Base-by-base conservation (phyloP, 2,888 invertebrate species). In the Mesoligia furuncula region DNA sequence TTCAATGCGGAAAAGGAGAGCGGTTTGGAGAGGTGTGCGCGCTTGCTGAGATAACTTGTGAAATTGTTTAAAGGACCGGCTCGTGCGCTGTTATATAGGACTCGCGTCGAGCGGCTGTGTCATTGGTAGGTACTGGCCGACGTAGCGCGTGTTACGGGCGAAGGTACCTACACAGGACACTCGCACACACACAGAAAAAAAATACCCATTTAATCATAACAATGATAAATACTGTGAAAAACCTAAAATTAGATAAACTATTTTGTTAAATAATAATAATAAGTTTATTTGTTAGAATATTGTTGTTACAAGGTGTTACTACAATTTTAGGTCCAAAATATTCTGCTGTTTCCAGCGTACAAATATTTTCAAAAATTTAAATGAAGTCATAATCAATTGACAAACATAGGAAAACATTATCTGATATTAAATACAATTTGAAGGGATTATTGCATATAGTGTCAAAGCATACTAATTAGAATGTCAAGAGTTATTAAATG, bases 1-100 rank as follows among this genome's bases (percentile, higher is more conserved):
- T 57, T 85, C 2, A 51, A 66, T 72, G 71, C 57, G 75, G 73
- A 82, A 82, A 84, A 85, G 73, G 57, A 48, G 80, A 73, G 39
- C 17, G 54, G 62, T 31, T 61, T 36, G 1, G 42, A 51, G 78
- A 78, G 69, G 54, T 67, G 81, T 42, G 64, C 72, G 83, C 78
- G 78, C 74, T 71, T 20, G 76, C 39, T 64, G 66, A 75, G 75
- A 70, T 76, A 73, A 66, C 76, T 75, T 45, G 73, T 15, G 42
- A 73, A 85, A 82, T 85, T 66, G 73, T 79, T 39, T 13, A 27
- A 67, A 48, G 27, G 39, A 66, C 24, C 9, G 66, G 36, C 48
- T 39, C 31, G 65, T 31, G 64, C 79, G 61, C 42, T 45, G 62
- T 75, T 84, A 42, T 85, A 84, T 82, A 77, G 11, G 31, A 36